phyloP scores from a whole-genome alignment of 2,113 vertebrate species.

The Bungarus multicinctus region DNA sequence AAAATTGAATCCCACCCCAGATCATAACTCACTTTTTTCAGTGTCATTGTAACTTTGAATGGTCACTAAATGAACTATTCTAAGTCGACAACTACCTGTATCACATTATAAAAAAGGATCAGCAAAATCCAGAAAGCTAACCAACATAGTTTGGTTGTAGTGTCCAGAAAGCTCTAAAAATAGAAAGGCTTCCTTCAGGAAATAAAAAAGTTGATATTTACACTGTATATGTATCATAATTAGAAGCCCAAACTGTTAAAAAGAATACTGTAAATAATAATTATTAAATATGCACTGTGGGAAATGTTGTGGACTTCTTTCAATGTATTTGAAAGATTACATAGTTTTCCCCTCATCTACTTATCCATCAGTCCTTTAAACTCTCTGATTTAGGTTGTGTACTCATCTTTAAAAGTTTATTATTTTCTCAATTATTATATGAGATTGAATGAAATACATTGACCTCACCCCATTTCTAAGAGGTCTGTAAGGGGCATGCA shows the following conservation, averaged over 20 bases:
- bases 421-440: neutral
- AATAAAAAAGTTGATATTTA: neutral
- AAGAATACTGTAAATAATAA: neutral
- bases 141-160: neutral
- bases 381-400: neutral
- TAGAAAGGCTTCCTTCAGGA: neutral
- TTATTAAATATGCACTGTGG: neutral
- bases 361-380: neutral
- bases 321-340: neutral
- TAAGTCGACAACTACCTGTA: neutral
- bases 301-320: neutral
- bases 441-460: neutral
- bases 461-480: no score
- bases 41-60: no score
- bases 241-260: neutral
- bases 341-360: neutral
- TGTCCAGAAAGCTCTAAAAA: neutral
- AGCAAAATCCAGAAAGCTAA: neutral
- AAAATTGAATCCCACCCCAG: no score
- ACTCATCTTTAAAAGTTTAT: neutral
- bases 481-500: no score
- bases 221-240: neutral
- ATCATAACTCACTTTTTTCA: no score
- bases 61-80: no score
- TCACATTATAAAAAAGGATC: neutral